Conservation (phyloP, 2,797 vertebrate genomes). For the Pampus argenteus region DNA sequence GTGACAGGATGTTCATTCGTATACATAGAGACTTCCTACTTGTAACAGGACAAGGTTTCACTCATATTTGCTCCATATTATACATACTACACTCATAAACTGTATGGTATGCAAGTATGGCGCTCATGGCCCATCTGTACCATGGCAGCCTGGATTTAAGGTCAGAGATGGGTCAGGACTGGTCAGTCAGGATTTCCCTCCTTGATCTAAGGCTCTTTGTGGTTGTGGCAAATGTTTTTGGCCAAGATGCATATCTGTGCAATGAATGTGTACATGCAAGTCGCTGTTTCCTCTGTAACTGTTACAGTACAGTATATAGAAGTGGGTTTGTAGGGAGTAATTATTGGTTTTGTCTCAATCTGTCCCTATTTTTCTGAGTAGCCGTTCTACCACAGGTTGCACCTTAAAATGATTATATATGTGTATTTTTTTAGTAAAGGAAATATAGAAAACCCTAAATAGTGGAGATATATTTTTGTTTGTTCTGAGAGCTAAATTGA, state of each 20-base stretch:
- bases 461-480: not conserved
- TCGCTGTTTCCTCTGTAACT: constrained; percentile 24
- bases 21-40: constrained; percentile 6
- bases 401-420: constrained; percentile 13
- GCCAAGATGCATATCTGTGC: constrained; percentile 30
- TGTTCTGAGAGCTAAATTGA: no score
- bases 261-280: constrained; percentile 21
- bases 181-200: constrained; percentile 27
- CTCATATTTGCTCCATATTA: constrained; percentile 21
- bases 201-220: constrained; percentile 26
- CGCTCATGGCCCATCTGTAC: not conserved
- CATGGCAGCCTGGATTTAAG: constrained; percentile 23
- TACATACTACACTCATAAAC: not conserved
- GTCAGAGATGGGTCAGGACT: constrained; percentile 27
- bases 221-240: constrained; percentile 31
- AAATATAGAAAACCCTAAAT: constrained; percentile 13
- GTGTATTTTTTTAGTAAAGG: constrained; percentile 1
- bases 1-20: constrained; percentile 16
- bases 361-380: constrained; percentile 10
- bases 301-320: constrained; percentile 13
- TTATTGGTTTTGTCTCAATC: constrained; percentile 38
- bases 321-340: constrained; percentile 18
- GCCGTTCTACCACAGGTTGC: constrained; percentile 14
- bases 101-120: constrained; percentile 1
- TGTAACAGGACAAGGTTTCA: constrained; percentile 3